Conservation (phyloP, 2,888 invertebrate species). For the Apotomis betuletana region DNA sequence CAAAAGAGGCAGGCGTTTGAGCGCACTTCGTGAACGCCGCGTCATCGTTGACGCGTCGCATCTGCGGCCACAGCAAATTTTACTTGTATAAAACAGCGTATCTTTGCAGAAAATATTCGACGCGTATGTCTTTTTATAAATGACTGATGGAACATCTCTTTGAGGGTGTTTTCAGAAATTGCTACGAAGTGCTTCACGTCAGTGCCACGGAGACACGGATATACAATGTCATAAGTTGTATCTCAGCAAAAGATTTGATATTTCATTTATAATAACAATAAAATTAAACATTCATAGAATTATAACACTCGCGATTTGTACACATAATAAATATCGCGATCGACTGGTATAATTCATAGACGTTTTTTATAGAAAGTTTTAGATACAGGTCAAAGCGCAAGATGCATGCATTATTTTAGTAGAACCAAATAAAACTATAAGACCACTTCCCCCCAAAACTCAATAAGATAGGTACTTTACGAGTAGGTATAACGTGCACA, state of each 20-base stretch:
- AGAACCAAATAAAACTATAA: too few species aligned
- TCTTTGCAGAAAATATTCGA: not conserved
- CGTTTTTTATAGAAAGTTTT: too few species aligned
- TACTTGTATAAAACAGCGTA: constrained; percentile 4
- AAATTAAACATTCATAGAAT: not conserved
- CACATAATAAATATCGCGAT: too few species aligned
- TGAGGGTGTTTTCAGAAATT: constrained; percentile 57
- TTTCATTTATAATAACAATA: not conserved
- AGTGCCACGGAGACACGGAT: constrained; percentile 7
- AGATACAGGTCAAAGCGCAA: too few species aligned
- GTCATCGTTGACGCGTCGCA: constrained; percentile 50
- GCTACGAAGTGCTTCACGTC: constrained; percentile 51
- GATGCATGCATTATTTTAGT: too few species aligned
- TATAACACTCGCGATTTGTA: too few species aligned
- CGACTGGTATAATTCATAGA: too few species aligned
- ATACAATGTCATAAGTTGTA: not conserved
- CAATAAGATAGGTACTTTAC: too few species aligned
- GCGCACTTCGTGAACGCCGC: constrained; percentile 56
- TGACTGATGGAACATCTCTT: constrained; percentile 45
- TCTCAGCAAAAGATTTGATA: not conserved
- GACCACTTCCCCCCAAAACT: too few species aligned
- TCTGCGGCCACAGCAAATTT: constrained; percentile 50
- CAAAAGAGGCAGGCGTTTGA: constrained; percentile 65
- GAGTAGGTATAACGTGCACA: too few species aligned
- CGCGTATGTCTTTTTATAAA: not conserved